phyloP scores from a whole-genome alignment of 1,140 invertebrate genomes.

The Ladona fulva region DNA sequence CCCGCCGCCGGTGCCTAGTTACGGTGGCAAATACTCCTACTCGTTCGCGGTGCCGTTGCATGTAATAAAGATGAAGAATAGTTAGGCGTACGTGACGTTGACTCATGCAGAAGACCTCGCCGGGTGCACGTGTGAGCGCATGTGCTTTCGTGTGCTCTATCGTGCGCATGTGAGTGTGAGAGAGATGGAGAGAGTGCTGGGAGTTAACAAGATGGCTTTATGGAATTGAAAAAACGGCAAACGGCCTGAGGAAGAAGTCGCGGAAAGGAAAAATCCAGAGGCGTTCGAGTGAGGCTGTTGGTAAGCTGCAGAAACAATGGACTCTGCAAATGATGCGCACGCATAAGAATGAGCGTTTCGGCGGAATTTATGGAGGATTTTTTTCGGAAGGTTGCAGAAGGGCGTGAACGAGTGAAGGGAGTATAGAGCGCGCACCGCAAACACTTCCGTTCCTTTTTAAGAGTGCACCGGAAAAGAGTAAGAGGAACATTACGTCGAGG shows the following conservation, averaged over 20 bases:
- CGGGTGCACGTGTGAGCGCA: neutral
- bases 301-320: neutral
- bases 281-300: neutral
- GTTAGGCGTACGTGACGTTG: neutral
- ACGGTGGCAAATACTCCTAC: constrained; percentile 3
- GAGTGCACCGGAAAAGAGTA: neutral
- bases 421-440: neutral
- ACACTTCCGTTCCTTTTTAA: neutral
- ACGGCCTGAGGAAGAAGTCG: neutral
- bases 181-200: neutral
- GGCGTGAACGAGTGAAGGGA: neutral
- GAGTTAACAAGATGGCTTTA: neutral
- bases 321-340: neutral
- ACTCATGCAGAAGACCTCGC: neutral
- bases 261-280: neutral
- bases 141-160: no score
- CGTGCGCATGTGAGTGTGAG: neutral
- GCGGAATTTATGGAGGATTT: neutral
- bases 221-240: neutral
- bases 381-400: neutral
- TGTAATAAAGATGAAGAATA: constrained; percentile 1
- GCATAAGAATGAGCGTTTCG: neutral
- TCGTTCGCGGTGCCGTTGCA: neutral
- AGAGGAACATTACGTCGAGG: no score
- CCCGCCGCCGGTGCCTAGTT: neutral